Evolutionary conservation across 2,888 invertebrate genomes (phyloP).

Genomic region (Nomada ruficornis): DNA sequence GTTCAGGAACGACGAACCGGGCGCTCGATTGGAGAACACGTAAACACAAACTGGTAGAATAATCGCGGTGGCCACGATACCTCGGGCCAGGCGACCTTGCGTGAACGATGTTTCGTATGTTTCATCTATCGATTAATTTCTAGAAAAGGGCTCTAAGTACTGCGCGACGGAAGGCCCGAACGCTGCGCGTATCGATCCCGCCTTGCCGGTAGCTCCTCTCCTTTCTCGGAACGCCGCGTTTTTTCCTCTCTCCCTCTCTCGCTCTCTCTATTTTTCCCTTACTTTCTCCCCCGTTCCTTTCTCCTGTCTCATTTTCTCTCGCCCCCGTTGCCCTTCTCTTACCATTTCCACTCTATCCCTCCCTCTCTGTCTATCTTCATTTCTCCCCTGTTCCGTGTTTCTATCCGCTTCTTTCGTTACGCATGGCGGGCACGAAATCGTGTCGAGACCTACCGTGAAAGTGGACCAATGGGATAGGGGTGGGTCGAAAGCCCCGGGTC

Average conservation of each 20-base stretch:
- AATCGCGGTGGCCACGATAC: not conserved
- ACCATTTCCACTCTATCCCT: constrained; percentile 2
- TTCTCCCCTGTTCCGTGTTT: not conserved
- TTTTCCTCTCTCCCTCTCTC: constrained; percentile 31
- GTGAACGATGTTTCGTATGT: constrained; percentile 41
- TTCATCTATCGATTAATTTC: constrained; percentile 66
- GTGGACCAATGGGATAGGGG: constrained; percentile 71
- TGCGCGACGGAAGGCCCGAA: constrained; percentile 67
- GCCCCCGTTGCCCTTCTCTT: not conserved
- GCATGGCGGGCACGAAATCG: constrained; percentile 68
- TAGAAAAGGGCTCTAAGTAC: constrained; percentile 59
- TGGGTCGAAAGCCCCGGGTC: constrained; percentile 63
- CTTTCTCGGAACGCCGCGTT: constrained; percentile 50
- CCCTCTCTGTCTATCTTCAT: constrained; percentile 21
- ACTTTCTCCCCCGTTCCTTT: not conserved
- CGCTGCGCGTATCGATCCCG: constrained; percentile 69
- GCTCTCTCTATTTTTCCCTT: constrained; percentile 15
- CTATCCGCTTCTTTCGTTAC: constrained; percentile 65
- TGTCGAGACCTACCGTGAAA: constrained; percentile 73
- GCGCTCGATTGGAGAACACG: not conserved
- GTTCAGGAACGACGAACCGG: not conserved
- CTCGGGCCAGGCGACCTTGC: not conserved
- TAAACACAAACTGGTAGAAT: not conserved
- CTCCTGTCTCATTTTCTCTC: constrained; percentile 25
- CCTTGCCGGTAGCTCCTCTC: constrained; percentile 53